Percentiles rank a stretch among this genome's conserved stretches.
These are phyloP conservation scores for Tetragnatha montana DNA, from an alignment of 2,888 invertebrate species.

Conservation along the genomic window DNA sequence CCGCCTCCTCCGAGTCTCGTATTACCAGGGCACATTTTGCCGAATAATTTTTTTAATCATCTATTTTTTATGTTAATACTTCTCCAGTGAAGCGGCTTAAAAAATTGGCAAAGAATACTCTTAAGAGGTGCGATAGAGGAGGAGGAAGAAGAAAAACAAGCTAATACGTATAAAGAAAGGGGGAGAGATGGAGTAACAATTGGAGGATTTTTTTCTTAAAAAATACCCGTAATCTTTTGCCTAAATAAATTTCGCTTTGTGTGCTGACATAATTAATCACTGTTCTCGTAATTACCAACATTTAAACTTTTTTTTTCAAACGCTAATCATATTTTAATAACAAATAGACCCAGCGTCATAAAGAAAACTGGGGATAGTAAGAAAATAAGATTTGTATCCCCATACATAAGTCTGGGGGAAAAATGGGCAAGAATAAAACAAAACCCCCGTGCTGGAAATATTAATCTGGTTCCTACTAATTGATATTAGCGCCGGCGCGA, in stretches of 20 bases:
- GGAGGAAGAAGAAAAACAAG: slow-evolving; percentile 34
- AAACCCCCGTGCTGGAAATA: slow-evolving; percentile 69
- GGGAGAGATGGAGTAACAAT: slow-evolving; percentile 50
- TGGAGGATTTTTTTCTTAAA: slow-evolving; percentile 30
- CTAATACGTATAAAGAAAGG: slow-evolving; percentile 29
- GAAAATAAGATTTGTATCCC: slow-evolving; percentile 71
- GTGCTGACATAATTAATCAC: slow-evolving; percentile 71
- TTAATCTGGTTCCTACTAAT: slow-evolving; percentile 71
- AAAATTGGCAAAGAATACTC: slow-evolving; percentile 49
- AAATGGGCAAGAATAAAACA: slow-evolving; percentile 66
- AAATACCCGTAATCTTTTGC: slow-evolving; percentile 69
- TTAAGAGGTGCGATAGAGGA: slow-evolving; percentile 44
- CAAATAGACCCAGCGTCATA: slow-evolving; percentile 70
- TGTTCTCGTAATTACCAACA: slow-evolving; percentile 71
- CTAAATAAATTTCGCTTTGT: slow-evolving; percentile 71
- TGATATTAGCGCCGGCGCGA: slow-evolving; percentile 70
- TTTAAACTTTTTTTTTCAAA: slow-evolving; percentile 68
- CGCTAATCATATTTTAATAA: slow-evolving; percentile 71
- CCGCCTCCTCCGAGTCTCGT: slow-evolving; percentile 13
- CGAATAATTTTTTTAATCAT: slow-evolving; percentile 26
- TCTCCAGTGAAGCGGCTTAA: slow-evolving; percentile 47
- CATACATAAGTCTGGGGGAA: slow-evolving; percentile 55
- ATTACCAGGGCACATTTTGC: slow-evolving; percentile 40
- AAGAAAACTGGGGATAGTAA: slow-evolving; percentile 65
- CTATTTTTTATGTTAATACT: slow-evolving; percentile 45